Evolutionary conservation across 2,113 vertebrate species (phyloP).

Genomic region (Takifugu flavidus): DNA sequence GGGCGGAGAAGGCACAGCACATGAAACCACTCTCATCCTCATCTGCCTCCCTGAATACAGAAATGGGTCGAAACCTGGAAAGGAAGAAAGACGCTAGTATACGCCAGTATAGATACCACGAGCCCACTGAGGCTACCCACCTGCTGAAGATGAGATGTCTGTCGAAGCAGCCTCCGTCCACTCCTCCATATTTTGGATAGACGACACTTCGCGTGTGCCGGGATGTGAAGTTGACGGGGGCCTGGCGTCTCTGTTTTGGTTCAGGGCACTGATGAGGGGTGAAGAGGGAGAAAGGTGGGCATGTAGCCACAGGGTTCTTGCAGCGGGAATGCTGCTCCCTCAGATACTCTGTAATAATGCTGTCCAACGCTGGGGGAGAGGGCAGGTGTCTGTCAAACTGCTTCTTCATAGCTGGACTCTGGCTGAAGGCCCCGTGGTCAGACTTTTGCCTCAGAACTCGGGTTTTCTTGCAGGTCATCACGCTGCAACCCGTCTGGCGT

Average conservation of each 20-base stretch:
- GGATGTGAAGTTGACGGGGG: conserved; percentile 95
- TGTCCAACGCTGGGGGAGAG: conserved; percentile 93
- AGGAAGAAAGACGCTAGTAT: conserved; percentile 1
- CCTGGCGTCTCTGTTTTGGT: conserved; percentile 97
- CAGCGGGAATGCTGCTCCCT: conserved; percentile 98
- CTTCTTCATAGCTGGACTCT: conserved; percentile 98
- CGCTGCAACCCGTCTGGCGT: conserved; percentile 80
- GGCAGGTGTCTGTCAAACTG: conserved; percentile 95
- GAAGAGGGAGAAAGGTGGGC: conserved; percentile 98
- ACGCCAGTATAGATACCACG: too few relatives aligned
- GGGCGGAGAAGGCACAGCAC: conserved; percentile 96
- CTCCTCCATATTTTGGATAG: conserved; percentile 97
- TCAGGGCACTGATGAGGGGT: conserved; percentile 98
- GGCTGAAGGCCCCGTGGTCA: conserved; percentile 96
- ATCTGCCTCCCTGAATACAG: conserved; percentile 95
- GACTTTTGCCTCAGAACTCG: conserved; percentile 94
- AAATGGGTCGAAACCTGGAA: conserved; percentile 93
- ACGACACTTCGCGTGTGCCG: conserved; percentile 89
- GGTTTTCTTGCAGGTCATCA: conserved; percentile 84
- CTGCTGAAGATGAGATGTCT: conserved; percentile 98
- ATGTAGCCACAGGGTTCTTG: conserved; percentile 98
- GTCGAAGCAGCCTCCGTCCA: conserved; percentile 98
- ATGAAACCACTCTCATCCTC: conserved; percentile 98
- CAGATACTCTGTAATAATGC: conserved; percentile 98
- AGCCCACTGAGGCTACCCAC: conserved; percentile 62